These are phyloP conservation scores for Nycticryphes semicollaris DNA, from an alignment of 2,113 vertebrate species.

Conservation along the genomic window DNA sequence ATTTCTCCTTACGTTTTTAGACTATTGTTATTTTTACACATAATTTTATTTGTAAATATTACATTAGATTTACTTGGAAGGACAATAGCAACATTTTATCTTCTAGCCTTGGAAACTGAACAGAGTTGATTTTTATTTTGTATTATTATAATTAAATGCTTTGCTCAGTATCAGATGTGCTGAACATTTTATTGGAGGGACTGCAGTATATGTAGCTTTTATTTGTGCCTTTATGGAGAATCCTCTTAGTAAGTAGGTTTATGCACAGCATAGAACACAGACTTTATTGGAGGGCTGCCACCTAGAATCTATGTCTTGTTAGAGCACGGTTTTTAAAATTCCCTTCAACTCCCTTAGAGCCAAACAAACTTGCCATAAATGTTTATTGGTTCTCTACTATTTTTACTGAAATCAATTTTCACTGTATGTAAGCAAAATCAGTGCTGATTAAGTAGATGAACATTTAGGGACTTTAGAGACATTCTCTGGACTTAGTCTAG, in stretches of 20 bases:
- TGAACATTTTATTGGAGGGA: background rate
- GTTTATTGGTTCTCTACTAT: background rate
- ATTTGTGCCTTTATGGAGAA: background rate
- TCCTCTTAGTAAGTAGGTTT: background rate
- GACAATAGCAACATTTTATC: background rate
- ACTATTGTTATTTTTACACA: background rate
- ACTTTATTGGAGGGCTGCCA: background rate
- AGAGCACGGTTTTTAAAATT: background rate
- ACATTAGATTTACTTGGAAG: background rate
- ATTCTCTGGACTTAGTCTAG: background rate
- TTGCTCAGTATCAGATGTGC: background rate
- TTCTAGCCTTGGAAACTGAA: background rate
- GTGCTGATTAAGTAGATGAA: background rate
- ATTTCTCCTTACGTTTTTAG: background rate
- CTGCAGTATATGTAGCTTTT: background rate
- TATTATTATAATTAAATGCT: background rate
- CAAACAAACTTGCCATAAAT: background rate
- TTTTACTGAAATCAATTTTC: background rate
- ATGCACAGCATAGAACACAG: background rate
- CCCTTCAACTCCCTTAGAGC: background rate
- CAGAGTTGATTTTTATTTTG: background rate
- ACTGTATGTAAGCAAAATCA: background rate
- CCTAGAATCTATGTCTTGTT: background rate
- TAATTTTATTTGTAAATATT: background rate
- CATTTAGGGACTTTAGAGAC: background rate